Percentiles rank a stretch among this genome's conserved stretches.
These are phyloP conservation scores for Penelope pileata DNA, from an alignment of 2,113 vertebrate species.

Conservation along the genomic window DNA sequence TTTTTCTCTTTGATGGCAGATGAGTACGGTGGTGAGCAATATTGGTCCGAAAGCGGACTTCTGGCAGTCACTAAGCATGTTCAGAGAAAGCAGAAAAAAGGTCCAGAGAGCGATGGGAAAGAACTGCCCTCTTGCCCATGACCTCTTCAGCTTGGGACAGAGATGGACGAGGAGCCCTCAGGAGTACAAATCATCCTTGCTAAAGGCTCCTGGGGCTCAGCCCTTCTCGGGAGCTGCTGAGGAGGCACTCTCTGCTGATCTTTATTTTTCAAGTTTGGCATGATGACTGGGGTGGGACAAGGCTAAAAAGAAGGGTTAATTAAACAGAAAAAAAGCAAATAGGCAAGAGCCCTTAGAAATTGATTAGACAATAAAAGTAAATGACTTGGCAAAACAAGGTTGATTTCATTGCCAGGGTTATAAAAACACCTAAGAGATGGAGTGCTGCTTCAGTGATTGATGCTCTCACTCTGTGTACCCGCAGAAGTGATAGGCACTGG, in stretches of 20 bases:
- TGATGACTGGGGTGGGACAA: neutral
- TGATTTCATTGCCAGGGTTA: constrained; percentile 24
- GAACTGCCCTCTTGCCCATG: neutral
- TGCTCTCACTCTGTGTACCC: neutral
- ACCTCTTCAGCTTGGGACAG: constrained; percentile 20
- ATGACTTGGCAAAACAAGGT: constrained; percentile 44
- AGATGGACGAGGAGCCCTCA: constrained; percentile 12
- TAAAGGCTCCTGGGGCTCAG: constrained; percentile 22
- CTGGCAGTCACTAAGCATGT: neutral
- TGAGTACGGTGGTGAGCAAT: neutral
- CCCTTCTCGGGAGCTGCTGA: neutral
- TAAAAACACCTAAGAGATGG: neutral
- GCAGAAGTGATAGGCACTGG: neutral
- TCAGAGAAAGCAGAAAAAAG: neutral
- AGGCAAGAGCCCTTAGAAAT: constrained; percentile 50
- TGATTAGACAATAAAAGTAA: constrained; percentile 64
- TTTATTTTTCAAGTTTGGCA: constrained; percentile 3
- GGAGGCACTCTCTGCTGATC: neutral
- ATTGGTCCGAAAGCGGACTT: neutral
- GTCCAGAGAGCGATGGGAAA: neutral
- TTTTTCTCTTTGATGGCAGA: neutral
- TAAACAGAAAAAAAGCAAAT: constrained; percentile 56
- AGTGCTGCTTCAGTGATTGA: neutral
- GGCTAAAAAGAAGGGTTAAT: constrained; percentile 52
- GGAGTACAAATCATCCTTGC: constrained; percentile 44